Percentiles rank a stretch among this genome's conserved stretches.
phyloP scores from a whole-genome alignment of 2,797 vertebrate species.

The Sebastes trivittatus region DNA sequence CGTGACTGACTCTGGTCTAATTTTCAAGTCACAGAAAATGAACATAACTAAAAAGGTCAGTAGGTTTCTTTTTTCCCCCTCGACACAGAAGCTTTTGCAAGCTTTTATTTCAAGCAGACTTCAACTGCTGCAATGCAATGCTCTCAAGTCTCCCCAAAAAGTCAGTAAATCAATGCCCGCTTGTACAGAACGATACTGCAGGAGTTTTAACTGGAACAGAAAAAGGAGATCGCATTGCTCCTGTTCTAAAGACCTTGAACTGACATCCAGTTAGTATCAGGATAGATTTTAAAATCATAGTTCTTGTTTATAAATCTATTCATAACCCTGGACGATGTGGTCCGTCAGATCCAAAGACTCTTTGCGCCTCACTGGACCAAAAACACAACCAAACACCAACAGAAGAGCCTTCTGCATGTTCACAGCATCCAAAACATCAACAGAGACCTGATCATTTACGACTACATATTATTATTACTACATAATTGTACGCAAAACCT shows the following conservation, averaged over 20 bases:
- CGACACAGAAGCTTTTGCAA: background rate
- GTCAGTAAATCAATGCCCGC: constrained; percentile 29
- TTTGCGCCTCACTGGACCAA: background rate
- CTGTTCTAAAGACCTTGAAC: background rate
- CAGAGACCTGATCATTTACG: background rate
- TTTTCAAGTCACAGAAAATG: background rate
- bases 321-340: background rate
- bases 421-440: background rate
- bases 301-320: background rate
- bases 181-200: background rate
- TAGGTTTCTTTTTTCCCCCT: background rate
- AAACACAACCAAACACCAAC: background rate
- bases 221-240: background rate
- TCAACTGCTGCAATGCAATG: constrained; percentile 7
- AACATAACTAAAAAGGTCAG: constrained; percentile 1
- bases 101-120: constrained; percentile 9
- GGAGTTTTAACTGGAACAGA: constrained; percentile 22
- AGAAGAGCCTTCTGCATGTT: background rate
- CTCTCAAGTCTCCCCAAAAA: background rate
- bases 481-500: background rate
- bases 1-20: background rate
- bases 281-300: constrained; percentile 6
- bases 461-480: background rate
- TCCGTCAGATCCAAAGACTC: background rate
- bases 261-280: background rate